A percentile compares a stretch with the other conserved stretches of the same genome.
Conservation (phyloP, 2,888 invertebrate genomes). For the Antitype chi region DNA sequence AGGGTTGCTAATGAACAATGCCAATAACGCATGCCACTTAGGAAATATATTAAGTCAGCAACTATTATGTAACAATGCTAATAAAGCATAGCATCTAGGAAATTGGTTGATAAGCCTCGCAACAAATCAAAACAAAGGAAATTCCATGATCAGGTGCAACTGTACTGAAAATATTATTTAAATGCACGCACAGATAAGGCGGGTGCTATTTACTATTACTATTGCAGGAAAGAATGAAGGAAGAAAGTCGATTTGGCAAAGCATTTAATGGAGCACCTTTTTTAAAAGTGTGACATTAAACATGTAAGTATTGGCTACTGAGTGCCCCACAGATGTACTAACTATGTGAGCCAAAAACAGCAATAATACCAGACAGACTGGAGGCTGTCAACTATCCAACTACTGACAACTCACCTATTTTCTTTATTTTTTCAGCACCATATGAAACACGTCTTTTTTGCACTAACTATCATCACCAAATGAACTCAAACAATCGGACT, state of each 20-base stretch:
- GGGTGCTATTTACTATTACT: background rate
- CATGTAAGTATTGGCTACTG: background rate
- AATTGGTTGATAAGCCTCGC: background rate
- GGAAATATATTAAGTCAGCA: background rate
- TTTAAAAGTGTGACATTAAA: background rate
- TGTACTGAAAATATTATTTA: background rate
- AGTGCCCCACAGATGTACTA: background rate
- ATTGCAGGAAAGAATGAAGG: background rate
- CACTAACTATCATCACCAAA: constrained; percentile 71
- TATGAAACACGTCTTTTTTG: constrained; percentile 73
- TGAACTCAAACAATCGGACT: constrained; percentile 63
- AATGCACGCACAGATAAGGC: background rate
- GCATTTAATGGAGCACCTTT: background rate
- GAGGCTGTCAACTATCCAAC: background rate
- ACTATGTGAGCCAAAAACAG: background rate
- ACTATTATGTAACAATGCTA: background rate
- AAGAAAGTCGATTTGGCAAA: background rate
- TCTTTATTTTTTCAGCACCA: constrained; percentile 44
- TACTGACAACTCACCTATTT: constrained; percentile 41
- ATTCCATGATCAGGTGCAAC: background rate
- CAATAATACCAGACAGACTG: background rate
- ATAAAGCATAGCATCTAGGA: too few relatives aligned
- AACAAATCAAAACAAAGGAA: constrained; percentile 12
- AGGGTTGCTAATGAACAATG: background rate
- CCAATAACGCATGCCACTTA: background rate